Base-by-base conservation (phyloP, 1,140 invertebrate species). In the Papilio dardanus region DNA sequence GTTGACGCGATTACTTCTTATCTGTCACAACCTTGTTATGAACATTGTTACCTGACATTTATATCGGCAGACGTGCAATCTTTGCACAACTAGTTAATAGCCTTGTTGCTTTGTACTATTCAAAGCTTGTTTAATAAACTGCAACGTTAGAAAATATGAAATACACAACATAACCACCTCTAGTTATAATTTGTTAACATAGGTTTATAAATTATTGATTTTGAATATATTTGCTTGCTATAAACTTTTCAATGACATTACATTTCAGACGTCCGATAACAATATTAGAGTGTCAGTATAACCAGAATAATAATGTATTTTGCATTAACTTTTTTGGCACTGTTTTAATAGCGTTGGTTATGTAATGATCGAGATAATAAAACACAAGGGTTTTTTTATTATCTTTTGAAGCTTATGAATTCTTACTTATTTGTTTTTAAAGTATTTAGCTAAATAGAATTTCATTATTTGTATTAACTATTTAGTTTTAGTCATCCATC, bases 81-180 rank as follows among this genome's bases (percentile, higher is more conserved):
- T 58, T 58, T 58, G 54, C 54, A 58, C 54, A 58, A 58, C 54
- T 58, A 58, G 54, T 58, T 28, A 58, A 14, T 58, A 58, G 21
- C 21, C 21, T 58, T 58, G 54, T 28, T 58, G 54, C 54, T 58
- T 58, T 58, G 24, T 28, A 50, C 46, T 58, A 58, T 58, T 58
- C 21, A 58, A 58, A 58, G 54, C 54, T 58, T 58, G 10, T 58
- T 58, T 28, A 58, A 58, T 58, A 58, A 58, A 58, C 54, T 30
- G 24, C 24, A 58, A 3, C 30, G 54, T 58, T 28, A 24, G 28
- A 58, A 28, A 58, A 28, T 30, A 58, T 58, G 54, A 28, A 30
- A 14, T 58, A 24, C 8, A 58, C 12, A 24, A 58, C 30, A 30
- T 46, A 6, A 46, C 2, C 14, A 16, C 1, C 0, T 6, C 5